These are phyloP conservation scores for Gymnocephalus cernua DNA, from an alignment of 2,113 vertebrate species.

Conservation along the genomic window DNA sequence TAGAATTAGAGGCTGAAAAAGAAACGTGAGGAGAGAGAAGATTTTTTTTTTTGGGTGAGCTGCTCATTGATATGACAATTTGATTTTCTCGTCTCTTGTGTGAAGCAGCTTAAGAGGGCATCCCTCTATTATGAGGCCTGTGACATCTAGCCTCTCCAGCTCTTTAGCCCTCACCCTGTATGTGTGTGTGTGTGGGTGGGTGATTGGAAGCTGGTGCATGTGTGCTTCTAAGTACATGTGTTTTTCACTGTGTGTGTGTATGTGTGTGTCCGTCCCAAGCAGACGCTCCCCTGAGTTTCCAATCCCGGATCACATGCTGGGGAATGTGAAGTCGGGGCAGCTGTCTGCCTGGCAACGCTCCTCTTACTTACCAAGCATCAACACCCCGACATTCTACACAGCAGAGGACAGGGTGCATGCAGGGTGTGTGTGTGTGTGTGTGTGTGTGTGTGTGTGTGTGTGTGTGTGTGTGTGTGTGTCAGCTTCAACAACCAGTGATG, in stretches of 20 bases:
- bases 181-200: slow-evolving; percentile 25
- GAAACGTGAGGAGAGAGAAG: slow-evolving; percentile 45
- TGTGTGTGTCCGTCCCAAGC: slow-evolving; percentile 36
- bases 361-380: slow-evolving; percentile 61
- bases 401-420: slow-evolving; percentile 43
- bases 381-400: slow-evolving; percentile 56
- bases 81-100: slow-evolving; percentile 75
- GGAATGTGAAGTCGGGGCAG: slow-evolving; percentile 79
- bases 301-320: slow-evolving; percentile 70
- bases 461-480: slow-evolving; percentile 34
- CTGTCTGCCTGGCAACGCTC: slow-evolving; percentile 76
- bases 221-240: slow-evolving; percentile 48
- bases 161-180: slow-evolving; percentile 34
- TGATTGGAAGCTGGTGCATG: slow-evolving; percentile 39
- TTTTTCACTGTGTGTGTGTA: slow-evolving; percentile 22
- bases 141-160: slow-evolving; percentile 75
- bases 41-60: slow-evolving; percentile 29
- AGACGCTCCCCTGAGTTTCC: slow-evolving; percentile 69
- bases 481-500: slow-evolving; percentile 42
- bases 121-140: slow-evolving; percentile 74
- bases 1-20: slow-evolving; percentile 44
- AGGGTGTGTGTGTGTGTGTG: slow-evolving; percentile 22
- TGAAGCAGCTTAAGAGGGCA: slow-evolving; percentile 78
- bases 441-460: slow-evolving; percentile 31
- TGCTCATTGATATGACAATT: slow-evolving; percentile 81